Evolutionary conservation across 2,113 vertebrate genomes (phyloP).

Genomic region (Lampris incognitus): DNA sequence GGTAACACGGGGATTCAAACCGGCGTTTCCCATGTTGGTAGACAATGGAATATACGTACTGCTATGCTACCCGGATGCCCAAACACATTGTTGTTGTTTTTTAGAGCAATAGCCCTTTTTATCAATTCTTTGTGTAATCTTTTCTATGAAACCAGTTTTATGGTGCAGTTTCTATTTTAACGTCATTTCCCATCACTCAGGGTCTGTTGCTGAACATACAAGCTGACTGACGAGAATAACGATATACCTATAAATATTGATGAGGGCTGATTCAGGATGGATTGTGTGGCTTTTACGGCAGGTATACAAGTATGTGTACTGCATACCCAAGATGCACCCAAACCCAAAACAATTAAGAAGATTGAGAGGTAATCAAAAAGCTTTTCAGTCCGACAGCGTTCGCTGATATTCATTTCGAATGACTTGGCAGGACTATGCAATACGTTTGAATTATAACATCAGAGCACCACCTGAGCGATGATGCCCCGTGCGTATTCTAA

Average conservation of each 20-base stretch:
- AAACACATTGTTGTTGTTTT: too few relatives aligned
- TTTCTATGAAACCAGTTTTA: too few relatives aligned
- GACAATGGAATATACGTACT: too few relatives aligned
- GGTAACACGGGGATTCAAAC: too few relatives aligned
- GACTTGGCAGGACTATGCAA: neutral
- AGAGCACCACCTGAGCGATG: neutral
- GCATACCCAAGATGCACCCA: neutral
- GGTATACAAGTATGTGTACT: neutral
- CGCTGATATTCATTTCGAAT: neutral
- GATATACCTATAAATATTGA: slow-evolving; percentile 50
- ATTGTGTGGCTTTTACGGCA: slow-evolving; percentile 16
- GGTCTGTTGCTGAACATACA: slow-evolving; percentile 14
- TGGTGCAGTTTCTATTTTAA: neutral
- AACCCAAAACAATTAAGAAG: neutral
- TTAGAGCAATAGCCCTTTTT: too few relatives aligned
- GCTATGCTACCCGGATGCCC: too few relatives aligned
- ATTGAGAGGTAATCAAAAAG: neutral
- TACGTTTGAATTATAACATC: slow-evolving; percentile 3
- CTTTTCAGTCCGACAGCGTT: slow-evolving; percentile 1
- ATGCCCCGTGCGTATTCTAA: slow-evolving; percentile 5
- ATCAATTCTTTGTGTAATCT: too few relatives aligned
- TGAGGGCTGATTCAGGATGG: slow-evolving; percentile 22
- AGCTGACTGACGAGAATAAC: slow-evolving; percentile 40
- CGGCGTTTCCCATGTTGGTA: too few relatives aligned
- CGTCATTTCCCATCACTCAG: neutral